phyloP scores from a whole-genome alignment of 2,797 vertebrate genomes.

The Malurus leucopterus region DNA sequence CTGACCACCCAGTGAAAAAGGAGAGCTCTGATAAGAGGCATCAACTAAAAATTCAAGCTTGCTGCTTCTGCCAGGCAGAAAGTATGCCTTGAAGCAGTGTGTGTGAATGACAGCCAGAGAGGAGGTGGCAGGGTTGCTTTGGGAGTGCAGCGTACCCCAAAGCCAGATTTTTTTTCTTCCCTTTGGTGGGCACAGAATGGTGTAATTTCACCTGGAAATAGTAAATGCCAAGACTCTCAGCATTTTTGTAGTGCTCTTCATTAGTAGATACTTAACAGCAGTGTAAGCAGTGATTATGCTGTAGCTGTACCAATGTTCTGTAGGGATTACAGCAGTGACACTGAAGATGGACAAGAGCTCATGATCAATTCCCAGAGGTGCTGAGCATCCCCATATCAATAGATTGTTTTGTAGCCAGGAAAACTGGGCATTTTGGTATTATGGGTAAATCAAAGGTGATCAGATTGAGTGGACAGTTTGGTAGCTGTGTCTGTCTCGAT shows the following conservation, averaged over 20 bases:
- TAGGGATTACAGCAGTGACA: rapidly evolving
- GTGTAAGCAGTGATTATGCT: background rate
- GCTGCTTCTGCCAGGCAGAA: background rate
- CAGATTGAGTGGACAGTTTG: background rate
- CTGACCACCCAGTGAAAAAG: background rate
- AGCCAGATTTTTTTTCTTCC: background rate
- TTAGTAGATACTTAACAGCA: background rate
- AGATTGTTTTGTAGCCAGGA: background rate
- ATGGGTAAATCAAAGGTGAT: background rate
- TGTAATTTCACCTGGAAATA: background rate
- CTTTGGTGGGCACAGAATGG: background rate
- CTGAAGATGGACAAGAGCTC: rapidly evolving
- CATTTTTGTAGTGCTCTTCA: background rate
- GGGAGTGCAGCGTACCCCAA: too few relatives aligned
- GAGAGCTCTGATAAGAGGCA: background rate
- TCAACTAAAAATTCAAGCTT: background rate
- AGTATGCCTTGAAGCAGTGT: rapidly evolving
- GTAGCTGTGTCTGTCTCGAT: background rate
- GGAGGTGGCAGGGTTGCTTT: background rate
- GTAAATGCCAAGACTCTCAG: background rate
- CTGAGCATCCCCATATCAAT: background rate
- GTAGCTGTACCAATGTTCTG: rapidly evolving
- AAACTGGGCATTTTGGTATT: background rate
- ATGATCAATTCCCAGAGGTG: background rate
- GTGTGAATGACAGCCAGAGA: background rate